Evolutionary conservation across 2,888 invertebrate genomes (phyloP).

Genomic region (Diaperis boleti): DNA sequence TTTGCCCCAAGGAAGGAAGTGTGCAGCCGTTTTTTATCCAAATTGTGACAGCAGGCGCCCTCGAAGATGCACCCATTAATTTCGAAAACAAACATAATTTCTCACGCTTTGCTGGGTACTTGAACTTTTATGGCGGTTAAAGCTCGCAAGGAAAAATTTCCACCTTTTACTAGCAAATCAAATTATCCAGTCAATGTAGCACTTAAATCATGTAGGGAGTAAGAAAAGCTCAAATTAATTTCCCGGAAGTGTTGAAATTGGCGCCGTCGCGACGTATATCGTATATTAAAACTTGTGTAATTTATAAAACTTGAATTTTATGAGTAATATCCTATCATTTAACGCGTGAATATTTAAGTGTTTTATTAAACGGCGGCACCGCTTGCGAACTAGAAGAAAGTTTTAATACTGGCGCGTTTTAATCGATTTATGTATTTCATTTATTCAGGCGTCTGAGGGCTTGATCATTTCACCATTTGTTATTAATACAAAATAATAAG

Average conservation of each 20-base stretch:
- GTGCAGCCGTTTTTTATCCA: slow-evolving; percentile 1
- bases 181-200: slow-evolving; percentile 47
- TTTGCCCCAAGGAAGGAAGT: neutral
- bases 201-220: slow-evolving; percentile 45
- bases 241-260: slow-evolving; percentile 45
- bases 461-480: too few relatives aligned
- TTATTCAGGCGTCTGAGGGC: too few relatives aligned
- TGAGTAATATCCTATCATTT: slow-evolving; percentile 41
- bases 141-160: slow-evolving; percentile 44
- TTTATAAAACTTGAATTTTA: slow-evolving; percentile 43
- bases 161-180: slow-evolving; percentile 45
- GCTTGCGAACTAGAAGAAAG: neutral
- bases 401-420: slow-evolving; percentile 9
- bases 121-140: slow-evolving; percentile 36
- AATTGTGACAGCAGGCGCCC: neutral
- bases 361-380: slow-evolving; percentile 16
- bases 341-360: slow-evolving; percentile 31
- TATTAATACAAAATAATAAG: too few relatives aligned
- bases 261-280: slow-evolving; percentile 46
- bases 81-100: slow-evolving; percentile 40
- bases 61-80: slow-evolving; percentile 32
- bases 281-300: slow-evolving; percentile 43
- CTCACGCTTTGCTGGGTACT: slow-evolving; percentile 34
- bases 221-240: slow-evolving; percentile 45
- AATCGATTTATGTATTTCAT: too few relatives aligned